A percentile compares a stretch with the other conserved stretches of the same genome.
Conservation (phyloP, 2,888 invertebrate species). For the Digitonthophagus gazella region DNA sequence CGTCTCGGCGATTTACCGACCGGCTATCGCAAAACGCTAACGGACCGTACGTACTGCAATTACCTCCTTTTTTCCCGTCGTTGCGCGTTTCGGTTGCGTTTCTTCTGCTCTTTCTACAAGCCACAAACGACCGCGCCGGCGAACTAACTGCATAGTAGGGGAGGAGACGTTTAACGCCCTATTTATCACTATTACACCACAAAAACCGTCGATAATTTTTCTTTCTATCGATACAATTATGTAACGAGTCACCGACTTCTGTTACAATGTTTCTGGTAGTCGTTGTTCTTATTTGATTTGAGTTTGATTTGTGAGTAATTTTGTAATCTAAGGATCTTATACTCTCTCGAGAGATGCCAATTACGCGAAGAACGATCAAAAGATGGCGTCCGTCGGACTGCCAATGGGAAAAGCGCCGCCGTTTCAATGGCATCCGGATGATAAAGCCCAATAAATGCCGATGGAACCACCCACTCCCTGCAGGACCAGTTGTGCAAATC, state of each 20-base stretch:
- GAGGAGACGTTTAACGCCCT: not conserved
- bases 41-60: not conserved
- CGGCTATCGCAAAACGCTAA: not conserved
- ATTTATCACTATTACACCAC: not conserved
- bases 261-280: not conserved
- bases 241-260: not conserved
- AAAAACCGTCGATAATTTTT: not conserved
- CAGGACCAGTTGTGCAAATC: constrained; percentile 33
- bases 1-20: constrained; percentile 3
- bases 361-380: constrained; percentile 27
- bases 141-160: not conserved
- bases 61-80: not conserved
- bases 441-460: constrained; percentile 33
- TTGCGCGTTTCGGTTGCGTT: not conserved
- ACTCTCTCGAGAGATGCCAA: constrained; percentile 29
- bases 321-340: no score
- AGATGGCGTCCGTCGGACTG: constrained; percentile 35
- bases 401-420: constrained; percentile 37
- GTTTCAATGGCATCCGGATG: constrained; percentile 36
- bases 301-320: no score
- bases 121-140: not conserved
- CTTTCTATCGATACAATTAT: not conserved
- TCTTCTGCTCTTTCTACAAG: not conserved
- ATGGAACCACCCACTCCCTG: constrained; percentile 35
- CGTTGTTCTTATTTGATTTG: no score